Conservation (phyloP, 2,113 vertebrate species). For the Sarotherodon lohbergeri region DNA sequence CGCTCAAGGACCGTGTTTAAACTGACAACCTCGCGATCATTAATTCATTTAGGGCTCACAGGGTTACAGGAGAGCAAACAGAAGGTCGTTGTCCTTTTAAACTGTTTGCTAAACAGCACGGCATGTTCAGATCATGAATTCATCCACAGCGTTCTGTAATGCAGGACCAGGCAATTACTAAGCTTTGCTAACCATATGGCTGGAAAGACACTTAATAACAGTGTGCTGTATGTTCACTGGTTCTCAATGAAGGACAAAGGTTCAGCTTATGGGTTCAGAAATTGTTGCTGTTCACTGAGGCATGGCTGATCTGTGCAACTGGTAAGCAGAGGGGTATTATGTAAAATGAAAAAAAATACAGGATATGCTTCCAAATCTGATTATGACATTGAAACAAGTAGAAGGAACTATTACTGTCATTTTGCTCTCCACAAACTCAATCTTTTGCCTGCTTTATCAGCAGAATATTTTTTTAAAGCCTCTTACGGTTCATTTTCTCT, state of each 20-base stretch:
- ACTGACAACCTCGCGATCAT: conserved; percentile 59
- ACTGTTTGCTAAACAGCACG: conserved; percentile 33
- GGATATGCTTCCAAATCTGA: conserved; percentile 29
- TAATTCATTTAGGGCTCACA: conserved; percentile 61
- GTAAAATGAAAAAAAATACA: conserved; percentile 10
- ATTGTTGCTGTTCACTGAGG: conserved; percentile 31
- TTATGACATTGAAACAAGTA: conserved; percentile 24
- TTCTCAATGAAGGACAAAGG: conserved; percentile 59
- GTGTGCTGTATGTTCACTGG: conserved; percentile 38
- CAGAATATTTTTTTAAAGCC: conserved; percentile 2
- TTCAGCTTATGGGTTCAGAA: conserved; percentile 37
- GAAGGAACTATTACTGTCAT: conserved; percentile 8
- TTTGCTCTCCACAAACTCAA: background rate
- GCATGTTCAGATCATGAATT: conserved; percentile 33
- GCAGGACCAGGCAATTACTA: conserved; percentile 31
- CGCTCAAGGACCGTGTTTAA: conserved; percentile 59
- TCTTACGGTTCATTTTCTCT: conserved; percentile 22
- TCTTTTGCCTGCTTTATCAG: background rate
- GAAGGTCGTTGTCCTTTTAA: conserved; percentile 47
- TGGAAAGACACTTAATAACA: conserved; percentile 49
- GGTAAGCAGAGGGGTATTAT: conserved; percentile 34
- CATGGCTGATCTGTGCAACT: conserved; percentile 51
- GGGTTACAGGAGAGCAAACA: conserved; percentile 51
- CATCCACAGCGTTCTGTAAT: conserved; percentile 23
- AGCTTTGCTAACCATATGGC: conserved; percentile 51